Percentiles rank a stretch among this genome's conserved stretches.
Evolutionary conservation across 1,140 invertebrate genomes (phyloP).

Genomic region (Achatina immaculata): DNA sequence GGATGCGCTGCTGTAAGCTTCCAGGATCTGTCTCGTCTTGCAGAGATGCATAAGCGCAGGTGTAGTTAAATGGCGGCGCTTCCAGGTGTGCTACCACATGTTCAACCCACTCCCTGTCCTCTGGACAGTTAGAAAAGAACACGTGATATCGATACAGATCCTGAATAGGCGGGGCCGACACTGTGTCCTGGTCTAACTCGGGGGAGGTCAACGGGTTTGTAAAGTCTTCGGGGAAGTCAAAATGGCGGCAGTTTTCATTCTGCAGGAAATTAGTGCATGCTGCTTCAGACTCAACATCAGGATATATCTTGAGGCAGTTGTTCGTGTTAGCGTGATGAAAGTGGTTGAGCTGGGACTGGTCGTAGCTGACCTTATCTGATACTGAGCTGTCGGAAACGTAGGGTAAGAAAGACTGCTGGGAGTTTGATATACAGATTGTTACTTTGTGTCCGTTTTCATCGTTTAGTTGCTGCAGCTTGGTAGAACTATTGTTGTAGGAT

Average conservation of each 20-base stretch:
- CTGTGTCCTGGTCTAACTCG: conserved; percentile 26
- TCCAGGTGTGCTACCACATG: conserved; percentile 54
- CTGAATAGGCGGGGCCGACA: conserved; percentile 55
- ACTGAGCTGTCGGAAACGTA: background rate
- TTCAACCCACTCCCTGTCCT: conserved; percentile 61
- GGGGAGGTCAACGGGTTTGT: background rate
- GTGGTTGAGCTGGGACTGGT: background rate
- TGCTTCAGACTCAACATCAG: background rate
- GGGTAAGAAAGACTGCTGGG: conserved; percentile 21
- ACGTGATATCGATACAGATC: conserved; percentile 62
- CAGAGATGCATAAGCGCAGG: conserved; percentile 52
- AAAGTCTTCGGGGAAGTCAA: background rate
- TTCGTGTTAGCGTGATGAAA: conserved; percentile 2
- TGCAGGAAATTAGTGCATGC: background rate
- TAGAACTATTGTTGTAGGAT: background rate
- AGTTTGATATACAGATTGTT: conserved; percentile 21
- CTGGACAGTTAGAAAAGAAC: conserved; percentile 62
- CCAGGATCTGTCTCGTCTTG: conserved; percentile 36
- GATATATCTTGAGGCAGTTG: background rate
- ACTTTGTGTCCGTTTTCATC: background rate
- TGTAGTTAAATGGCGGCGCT: conserved; percentile 57
- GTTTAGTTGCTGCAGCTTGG: background rate
- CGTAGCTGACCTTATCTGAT: background rate
- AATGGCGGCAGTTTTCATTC: background rate
- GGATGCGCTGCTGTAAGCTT: conserved; percentile 51